phyloP scores from a whole-genome alignment of 1,140 invertebrate genomes.

The Melanaphis sacchari region DNA sequence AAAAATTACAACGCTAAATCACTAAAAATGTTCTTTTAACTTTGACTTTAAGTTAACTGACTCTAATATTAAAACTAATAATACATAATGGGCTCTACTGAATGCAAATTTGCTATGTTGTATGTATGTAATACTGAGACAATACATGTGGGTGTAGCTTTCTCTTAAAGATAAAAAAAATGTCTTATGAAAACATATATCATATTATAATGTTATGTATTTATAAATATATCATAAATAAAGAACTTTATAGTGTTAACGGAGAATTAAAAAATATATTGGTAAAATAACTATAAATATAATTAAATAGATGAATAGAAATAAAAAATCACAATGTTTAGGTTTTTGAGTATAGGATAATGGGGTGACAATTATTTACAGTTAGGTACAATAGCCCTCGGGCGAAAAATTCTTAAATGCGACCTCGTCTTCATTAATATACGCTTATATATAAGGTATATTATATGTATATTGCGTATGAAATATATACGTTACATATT shows the following conservation, averaged over 20 bases:
- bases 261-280: neutral
- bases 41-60: too few relatives aligned
- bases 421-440: neutral
- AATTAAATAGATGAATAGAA: neutral
- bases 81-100: too few relatives aligned
- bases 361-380: neutral
- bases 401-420: neutral
- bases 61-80: too few relatives aligned
- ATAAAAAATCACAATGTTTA: neutral
- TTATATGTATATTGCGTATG: neutral
- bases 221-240: neutral
- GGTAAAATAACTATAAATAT: neutral
- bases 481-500: slow-evolving; percentile 10
- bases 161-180: neutral
- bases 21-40: too few relatives aligned
- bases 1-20: too few relatives aligned
- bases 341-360: neutral
- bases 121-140: too few relatives aligned
- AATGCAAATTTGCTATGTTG: too few relatives aligned
- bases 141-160: too few relatives aligned
- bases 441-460: neutral
- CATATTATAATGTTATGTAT: neutral
- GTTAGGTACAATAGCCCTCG: neutral
- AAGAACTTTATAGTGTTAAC: neutral
- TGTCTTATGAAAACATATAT: neutral